Percentiles rank a stretch among this genome's conserved stretches.
Conservation (phyloP, 37 sponge, comb jelly and placozoan species). For the Halichondria panicea region DNA sequence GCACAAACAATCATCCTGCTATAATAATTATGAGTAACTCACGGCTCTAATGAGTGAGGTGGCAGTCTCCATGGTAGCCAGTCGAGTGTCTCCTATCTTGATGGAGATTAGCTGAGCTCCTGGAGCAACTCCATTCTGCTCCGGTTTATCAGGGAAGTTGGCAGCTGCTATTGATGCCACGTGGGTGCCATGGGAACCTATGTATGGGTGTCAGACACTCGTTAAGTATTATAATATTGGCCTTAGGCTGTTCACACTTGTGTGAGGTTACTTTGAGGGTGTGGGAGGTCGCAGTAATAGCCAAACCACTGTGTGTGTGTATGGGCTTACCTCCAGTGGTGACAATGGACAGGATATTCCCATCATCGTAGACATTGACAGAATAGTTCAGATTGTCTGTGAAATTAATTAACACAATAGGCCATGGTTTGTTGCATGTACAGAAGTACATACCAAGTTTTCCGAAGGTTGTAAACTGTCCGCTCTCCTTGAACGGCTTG, state of each 20-base stretch:
- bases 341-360: conserved; percentile 79
- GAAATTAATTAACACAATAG: neutral
- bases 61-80: conserved; percentile 91
- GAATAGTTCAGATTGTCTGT: conserved; percentile 80
- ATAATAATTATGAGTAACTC: conserved; percentile 24
- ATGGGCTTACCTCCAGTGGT: conserved; percentile 66
- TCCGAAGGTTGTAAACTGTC: conserved; percentile 69
- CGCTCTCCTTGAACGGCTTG: conserved; percentile 55
- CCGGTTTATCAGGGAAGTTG: conserved; percentile 75
- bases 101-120: conserved; percentile 91
- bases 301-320: neutral
- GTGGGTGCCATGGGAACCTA: conserved; percentile 96
- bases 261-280: neutral
- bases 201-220: neutral
- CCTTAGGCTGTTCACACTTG: neutral
- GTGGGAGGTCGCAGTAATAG: neutral
- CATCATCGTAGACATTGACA: conserved; percentile 83
- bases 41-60: conserved; percentile 86
- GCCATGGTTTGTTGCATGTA: neutral
- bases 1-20: neutral
- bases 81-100: conserved; percentile 87
- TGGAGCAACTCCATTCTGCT: conserved; percentile 89
- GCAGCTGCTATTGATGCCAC: conserved; percentile 93
- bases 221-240: neutral
- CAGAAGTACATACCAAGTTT: conserved; percentile 2